Evolutionary conservation across 2,888 invertebrate genomes (phyloP).

Genomic region (Nudaria mundana): DNA sequence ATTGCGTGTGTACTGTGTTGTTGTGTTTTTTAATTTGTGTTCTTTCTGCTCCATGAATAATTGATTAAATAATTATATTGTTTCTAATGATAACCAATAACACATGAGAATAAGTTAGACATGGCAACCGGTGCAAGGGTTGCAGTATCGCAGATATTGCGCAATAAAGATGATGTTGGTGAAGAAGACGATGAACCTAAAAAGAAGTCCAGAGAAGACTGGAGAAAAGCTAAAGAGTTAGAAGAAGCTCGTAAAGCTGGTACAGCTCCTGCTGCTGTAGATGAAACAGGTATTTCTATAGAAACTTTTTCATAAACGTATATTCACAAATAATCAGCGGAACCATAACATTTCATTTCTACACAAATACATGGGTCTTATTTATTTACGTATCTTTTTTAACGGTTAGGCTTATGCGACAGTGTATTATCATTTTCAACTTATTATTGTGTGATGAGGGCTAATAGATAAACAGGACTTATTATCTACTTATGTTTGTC

Average conservation of each 20-base stretch:
- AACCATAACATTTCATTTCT: background rate
- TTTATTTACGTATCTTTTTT: too few relatives aligned
- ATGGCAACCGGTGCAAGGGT: conserved; percentile 68
- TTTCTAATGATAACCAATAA: background rate
- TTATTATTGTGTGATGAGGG: too few relatives aligned
- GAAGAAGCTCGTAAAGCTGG: conserved; percentile 99
- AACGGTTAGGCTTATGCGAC: too few relatives aligned
- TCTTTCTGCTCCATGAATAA: background rate
- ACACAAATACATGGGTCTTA: background rate
- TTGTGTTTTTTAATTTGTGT: background rate
- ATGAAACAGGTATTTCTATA: conserved; percentile 82
- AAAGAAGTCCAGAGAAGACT: conserved; percentile 95
- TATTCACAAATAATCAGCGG: background rate
- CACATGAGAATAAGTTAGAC: background rate
- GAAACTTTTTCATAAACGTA: background rate
- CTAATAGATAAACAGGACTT: too few relatives aligned
- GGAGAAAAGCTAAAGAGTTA: conserved; percentile 98
- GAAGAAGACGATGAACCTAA: conserved; percentile 88
- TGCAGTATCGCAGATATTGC: conserved; percentile 88
- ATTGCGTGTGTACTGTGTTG: background rate
- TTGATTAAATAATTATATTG: background rate
- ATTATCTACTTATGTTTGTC: too few relatives aligned
- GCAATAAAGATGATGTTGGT: conserved; percentile 81
- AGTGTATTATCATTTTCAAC: too few relatives aligned
- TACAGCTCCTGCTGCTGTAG: conserved; percentile 94